phyloP scores from a whole-genome alignment of 2,113 vertebrate genomes.

The Anhinga rufa region DNA sequence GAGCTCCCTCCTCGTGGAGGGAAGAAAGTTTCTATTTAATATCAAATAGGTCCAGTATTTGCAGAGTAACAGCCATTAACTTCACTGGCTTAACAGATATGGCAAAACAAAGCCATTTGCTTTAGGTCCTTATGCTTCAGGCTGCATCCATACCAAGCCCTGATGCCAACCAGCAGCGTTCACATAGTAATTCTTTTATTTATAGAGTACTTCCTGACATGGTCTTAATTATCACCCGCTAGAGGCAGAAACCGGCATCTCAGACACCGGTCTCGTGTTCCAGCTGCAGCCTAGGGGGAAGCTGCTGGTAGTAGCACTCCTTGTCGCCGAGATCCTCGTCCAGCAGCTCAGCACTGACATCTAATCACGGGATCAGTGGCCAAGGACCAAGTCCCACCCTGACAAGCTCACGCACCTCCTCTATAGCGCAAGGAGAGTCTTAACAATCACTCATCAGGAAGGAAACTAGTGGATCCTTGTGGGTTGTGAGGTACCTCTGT shows the following conservation, averaged over 20 bases:
- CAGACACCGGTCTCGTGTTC: not conserved
- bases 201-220: not conserved
- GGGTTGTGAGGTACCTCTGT: not conserved
- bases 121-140: not conserved
- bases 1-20: rapidly evolving
- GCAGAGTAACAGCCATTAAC: not conserved
- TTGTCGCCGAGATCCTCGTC: rapidly evolving
- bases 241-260: not conserved
- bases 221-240: not conserved
- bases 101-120: not conserved
- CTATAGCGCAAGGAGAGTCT: rapidly evolving
- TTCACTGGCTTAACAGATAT: not conserved
- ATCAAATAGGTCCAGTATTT: no score
- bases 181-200: not conserved
- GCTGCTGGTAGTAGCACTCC: not conserved
- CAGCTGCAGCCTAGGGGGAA: not conserved
- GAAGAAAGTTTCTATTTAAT: not conserved
- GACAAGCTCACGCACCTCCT: not conserved
- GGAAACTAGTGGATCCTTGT: not conserved
- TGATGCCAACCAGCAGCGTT: not conserved
- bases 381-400: not conserved
- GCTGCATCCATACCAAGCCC: not conserved
- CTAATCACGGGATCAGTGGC: not conserved
- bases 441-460: not conserved
- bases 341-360: not conserved